A percentile compares a stretch with the other conserved stretches of the same genome.
phyloP scores from a whole-genome alignment of 64 coral and sea anemone species.

The Cladopsammia gracilis region DNA sequence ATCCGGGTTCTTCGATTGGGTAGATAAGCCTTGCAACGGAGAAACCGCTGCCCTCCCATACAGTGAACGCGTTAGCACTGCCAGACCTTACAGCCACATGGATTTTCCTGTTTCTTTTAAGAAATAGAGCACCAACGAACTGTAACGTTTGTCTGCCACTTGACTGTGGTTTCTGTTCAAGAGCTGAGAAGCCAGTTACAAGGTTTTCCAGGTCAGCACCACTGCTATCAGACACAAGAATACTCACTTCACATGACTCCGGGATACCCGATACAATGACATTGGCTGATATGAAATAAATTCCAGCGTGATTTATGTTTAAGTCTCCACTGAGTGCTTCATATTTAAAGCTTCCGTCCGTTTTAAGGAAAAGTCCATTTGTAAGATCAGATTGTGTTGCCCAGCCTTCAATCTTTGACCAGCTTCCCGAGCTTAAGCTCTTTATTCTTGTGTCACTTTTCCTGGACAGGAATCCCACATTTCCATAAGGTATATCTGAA shows the following conservation, averaged over 20 bases:
- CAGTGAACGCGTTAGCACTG: constrained; percentile 42
- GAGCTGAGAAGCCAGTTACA: constrained; percentile 39
- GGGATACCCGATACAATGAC: constrained; percentile 42
- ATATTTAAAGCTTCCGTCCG: constrained; percentile 59
- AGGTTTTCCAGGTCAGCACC: constrained; percentile 1
- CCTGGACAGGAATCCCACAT: constrained; percentile 73
- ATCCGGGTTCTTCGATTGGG: constrained; percentile 71
- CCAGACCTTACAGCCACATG: constrained; percentile 50
- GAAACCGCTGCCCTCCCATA: constrained; percentile 75
- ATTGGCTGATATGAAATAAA: constrained; percentile 74
- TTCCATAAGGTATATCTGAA: constrained; percentile 49
- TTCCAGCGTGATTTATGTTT: constrained; percentile 58
- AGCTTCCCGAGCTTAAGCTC: constrained; percentile 15
- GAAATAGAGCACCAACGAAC: constrained; percentile 62
- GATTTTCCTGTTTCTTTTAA: constrained; percentile 33
- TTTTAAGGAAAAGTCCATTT: constrained; percentile 75
- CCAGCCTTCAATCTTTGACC: constrained; percentile 77
- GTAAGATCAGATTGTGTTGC: constrained; percentile 69
- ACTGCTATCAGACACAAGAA: constrained; percentile 42
- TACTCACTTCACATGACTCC: constrained; percentile 51
- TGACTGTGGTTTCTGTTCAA: constrained; percentile 43
- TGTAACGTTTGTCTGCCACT: constrained; percentile 50
- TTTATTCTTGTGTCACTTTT: constrained; percentile 76
- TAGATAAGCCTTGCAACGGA: constrained; percentile 74
- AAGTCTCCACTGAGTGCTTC: constrained; percentile 70